Conservation (phyloP, 2,797 vertebrate species). For the Characodon lateralis region DNA sequence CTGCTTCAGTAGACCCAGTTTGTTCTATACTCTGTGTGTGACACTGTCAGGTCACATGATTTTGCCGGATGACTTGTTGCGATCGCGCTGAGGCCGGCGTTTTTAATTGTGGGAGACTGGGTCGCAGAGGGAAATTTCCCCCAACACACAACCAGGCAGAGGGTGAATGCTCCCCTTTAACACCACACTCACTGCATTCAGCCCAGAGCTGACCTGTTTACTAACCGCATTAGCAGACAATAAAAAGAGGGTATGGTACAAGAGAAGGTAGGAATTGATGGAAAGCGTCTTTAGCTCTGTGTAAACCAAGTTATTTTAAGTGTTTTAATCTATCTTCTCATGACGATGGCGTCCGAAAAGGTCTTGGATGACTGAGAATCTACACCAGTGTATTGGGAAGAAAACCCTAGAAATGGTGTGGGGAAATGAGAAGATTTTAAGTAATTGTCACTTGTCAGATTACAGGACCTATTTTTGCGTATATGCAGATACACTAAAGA, state of each 20-base stretch:
- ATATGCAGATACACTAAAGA: too few relatives aligned
- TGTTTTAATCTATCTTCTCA: background rate
- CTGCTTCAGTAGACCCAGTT: slow-evolving; percentile 44
- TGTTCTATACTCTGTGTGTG: slow-evolving; percentile 18
- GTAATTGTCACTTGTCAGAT: too few relatives aligned
- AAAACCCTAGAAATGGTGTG: too few relatives aligned
- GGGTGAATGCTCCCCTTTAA: slow-evolving; percentile 29
- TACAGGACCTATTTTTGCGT: too few relatives aligned
- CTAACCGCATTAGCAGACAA: slow-evolving; percentile 41
- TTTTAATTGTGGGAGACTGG: slow-evolving; percentile 78
- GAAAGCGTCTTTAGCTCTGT: background rate
- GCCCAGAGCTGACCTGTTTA: slow-evolving; percentile 64
- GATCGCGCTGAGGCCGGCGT: slow-evolving; percentile 77
- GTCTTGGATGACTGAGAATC: too few relatives aligned
- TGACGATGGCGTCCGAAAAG: too few relatives aligned
- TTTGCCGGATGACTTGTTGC: slow-evolving; percentile 75
- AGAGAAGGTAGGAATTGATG: background rate
- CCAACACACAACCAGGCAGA: slow-evolving; percentile 33
- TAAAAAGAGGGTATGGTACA: background rate
- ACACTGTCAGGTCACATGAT: slow-evolving; percentile 59
- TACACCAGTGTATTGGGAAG: too few relatives aligned
- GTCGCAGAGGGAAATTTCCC: slow-evolving; percentile 38
- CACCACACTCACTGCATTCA: slow-evolving; percentile 34
- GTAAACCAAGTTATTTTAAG: too few relatives aligned
- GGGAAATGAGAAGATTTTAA: too few relatives aligned